These are phyloP conservation scores for Drosophila peninsularis DNA, from an alignment of 2,888 invertebrate species.

Conservation along the genomic window DNA sequence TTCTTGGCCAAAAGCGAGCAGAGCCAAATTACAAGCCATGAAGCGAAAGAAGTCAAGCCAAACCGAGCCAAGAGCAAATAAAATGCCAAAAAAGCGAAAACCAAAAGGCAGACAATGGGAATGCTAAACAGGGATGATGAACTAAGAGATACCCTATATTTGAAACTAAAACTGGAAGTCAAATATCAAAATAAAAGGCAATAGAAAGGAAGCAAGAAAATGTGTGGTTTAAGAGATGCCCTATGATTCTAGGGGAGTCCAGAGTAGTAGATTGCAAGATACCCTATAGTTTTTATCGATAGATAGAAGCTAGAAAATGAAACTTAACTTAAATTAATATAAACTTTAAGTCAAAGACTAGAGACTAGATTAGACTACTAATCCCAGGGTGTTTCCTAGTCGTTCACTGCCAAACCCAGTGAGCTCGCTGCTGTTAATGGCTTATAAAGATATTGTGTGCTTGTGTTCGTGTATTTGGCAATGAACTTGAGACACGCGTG, in stretches of 20 bases:
- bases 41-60: conserved; percentile 10
- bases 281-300: too few relatives aligned
- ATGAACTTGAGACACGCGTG: conserved; percentile 83
- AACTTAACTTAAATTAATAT: neutral
- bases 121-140: neutral
- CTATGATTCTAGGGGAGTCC: neutral
- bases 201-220: too few relatives aligned
- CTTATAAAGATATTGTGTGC: conserved; percentile 15
- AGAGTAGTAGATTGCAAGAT: neutral
- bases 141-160: neutral
- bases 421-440: conserved; percentile 18
- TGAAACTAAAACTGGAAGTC: too few relatives aligned
- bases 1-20: conserved; percentile 19
- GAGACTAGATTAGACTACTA: too few relatives aligned
- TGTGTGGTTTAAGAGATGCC: neutral
- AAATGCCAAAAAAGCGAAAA: conserved; percentile 64
- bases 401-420: neutral
- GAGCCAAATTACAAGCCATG: conserved; percentile 28
- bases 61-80: conserved; percentile 16
- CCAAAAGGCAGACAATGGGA: conserved; percentile 28
- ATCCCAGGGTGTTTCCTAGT: conserved; percentile 1
- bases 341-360: neutral
- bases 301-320: neutral
- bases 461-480: conserved; percentile 69
- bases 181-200: too few relatives aligned